These are phyloP conservation scores for Melanotaenia maccullochi DNA, from an alignment of 2,797 vertebrate genomes.

Conservation along the genomic window DNA sequence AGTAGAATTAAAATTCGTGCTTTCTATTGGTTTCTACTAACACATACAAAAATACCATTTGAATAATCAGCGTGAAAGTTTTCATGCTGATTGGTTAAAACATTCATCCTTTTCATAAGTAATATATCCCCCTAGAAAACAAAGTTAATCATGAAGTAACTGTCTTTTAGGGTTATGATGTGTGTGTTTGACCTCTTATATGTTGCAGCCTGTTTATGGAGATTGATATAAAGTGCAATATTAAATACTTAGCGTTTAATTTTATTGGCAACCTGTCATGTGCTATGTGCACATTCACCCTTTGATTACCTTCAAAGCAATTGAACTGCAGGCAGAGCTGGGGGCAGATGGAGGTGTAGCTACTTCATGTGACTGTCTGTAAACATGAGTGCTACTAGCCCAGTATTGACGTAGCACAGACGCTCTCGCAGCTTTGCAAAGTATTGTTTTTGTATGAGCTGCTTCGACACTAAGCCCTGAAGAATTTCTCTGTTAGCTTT, in stretches of 20 bases:
- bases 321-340: background rate
- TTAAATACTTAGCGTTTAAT: background rate
- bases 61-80: background rate
- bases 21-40: background rate
- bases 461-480: conserved; percentile 71
- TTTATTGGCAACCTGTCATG: background rate
- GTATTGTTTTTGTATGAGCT: conserved; percentile 60
- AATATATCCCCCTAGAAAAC: background rate
- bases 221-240: background rate
- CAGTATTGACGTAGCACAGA: conserved; percentile 26
- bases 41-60: background rate
- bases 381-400: background rate
- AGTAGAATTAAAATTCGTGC: background rate
- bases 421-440: conserved; percentile 55
- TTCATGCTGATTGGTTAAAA: background rate
- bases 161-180: background rate
- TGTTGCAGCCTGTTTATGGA: background rate
- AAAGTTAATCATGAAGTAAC: background rate
- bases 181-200: background rate
- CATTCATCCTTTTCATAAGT: background rate
- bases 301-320: conserved; percentile 5
- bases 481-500: conserved; percentile 82
- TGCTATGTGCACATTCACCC: background rate
- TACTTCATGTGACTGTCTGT: background rate
- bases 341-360: background rate